Evolutionary conservation across 2,797 vertebrate genomes (phyloP).

Genomic region (Merluccius polli): DNA sequence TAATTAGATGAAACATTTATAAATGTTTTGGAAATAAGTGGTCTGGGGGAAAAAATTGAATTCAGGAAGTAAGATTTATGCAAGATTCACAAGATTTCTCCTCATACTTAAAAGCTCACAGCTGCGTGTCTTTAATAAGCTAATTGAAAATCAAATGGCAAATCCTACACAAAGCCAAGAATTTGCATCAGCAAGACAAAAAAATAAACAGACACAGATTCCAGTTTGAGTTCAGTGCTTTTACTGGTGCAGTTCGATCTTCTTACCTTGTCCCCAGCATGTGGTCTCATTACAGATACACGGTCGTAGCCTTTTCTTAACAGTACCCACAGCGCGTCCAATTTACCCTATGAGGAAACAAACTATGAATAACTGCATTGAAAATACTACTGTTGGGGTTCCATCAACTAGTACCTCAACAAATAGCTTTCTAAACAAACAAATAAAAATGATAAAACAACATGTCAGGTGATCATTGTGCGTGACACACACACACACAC

Average conservation of each 20-base stretch:
- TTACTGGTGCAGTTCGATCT: background rate
- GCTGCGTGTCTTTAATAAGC: background rate
- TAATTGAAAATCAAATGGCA: conserved; percentile 1
- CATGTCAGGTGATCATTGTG: background rate
- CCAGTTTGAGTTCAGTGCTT: background rate
- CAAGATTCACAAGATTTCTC: background rate
- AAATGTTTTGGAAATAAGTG: background rate
- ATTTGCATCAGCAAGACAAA: conserved; percentile 13
- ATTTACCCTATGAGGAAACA: conserved; percentile 77
- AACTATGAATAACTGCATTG: conserved; percentile 1
- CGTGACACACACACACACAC: background rate
- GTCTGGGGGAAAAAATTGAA: background rate
- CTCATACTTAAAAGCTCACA: background rate
- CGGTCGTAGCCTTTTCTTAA: conserved; percentile 92
- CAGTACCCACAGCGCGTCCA: conserved; percentile 93
- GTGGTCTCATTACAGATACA: conserved; percentile 95
- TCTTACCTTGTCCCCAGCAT: conserved; percentile 94
- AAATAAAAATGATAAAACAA: background rate
- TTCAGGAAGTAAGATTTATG: background rate
- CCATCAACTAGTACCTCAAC: background rate
- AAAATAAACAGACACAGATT: background rate
- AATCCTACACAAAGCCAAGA: conserved; percentile 20
- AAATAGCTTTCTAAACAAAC: background rate
- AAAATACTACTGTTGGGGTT: background rate
- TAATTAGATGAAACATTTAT: background rate